phyloP scores from a whole-genome alignment of 2,113 vertebrate species.

The Cavia aperea region DNA sequence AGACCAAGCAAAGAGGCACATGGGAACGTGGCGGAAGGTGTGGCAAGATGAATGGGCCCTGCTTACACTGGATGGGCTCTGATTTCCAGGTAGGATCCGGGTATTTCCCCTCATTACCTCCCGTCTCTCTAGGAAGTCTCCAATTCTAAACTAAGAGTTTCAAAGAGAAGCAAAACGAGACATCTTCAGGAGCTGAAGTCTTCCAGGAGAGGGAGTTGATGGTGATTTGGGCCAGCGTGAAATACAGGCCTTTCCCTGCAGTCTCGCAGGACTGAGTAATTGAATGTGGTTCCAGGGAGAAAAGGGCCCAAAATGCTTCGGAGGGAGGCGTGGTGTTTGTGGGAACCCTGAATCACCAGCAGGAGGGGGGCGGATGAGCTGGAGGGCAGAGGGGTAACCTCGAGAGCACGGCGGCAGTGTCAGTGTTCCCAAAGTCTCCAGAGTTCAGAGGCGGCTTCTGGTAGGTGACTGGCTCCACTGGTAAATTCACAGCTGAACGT shows the following conservation, averaged over 20 bases:
- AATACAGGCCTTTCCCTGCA: neutral
- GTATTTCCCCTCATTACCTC: neutral
- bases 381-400: neutral
- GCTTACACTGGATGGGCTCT: neutral
- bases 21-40: neutral
- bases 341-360: neutral
- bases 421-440: neutral
- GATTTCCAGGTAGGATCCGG: neutral
- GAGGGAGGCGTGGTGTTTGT: neutral
- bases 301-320: neutral
- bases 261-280: neutral
- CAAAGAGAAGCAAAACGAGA: neutral
- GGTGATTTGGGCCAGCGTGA: neutral
- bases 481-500: neutral
- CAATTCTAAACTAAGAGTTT: neutral
- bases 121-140: neutral
- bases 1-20: neutral
- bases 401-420: neutral
- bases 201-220: neutral
- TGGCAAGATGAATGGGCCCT: neutral
- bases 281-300: neutral
- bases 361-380: fast-evolving
- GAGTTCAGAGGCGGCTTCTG: neutral
- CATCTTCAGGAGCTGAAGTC: neutral
- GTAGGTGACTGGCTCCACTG: neutral